Evolutionary conservation across 2,113 vertebrate species (phyloP), one percentile per base, ranked within the genome.

Genomic region (Taurulus bubalis): DNA sequence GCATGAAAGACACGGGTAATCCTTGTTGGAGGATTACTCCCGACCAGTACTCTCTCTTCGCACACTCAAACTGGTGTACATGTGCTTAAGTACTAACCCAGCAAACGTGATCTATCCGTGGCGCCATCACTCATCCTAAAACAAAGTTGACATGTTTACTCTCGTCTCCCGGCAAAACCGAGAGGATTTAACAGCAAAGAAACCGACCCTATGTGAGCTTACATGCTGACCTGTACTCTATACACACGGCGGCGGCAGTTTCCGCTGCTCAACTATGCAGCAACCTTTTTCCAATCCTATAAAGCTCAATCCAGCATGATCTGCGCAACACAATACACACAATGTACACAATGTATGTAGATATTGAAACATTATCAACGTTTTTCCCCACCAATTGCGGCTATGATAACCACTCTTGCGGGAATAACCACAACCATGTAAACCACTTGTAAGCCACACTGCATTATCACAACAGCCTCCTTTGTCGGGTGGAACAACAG

Each of bases 1-100:
- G 68, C 90, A 89, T 85, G 89, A 93, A 82, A 89, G 88, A 92
- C 86, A 80, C 10, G 65, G 78, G 88, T 94, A 94, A 95, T 93
- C 91, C 91, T 75, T 60, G 81, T 56, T 83, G 82, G 81, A 75
- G 90, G 90, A 92, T 92, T 92, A 92, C 83, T 78, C 76, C 49
- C 49, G 15, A 85, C 82, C 81, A 82, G 72, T 76, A 77, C 82
- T 86, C 80, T 60, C 81, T 73, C 80, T 64, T 82, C 49, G 7
- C 79, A 77, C 83, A 87, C 83, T 84, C 75, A 77, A 88, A 91
- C 64, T 90, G 60, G 18, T 24, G 49, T 69, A 83, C 85, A 78
- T 77, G 75, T 69, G 83, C 85, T 91, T 89, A 88, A 91, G 86
- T 51, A 30, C 81, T 79, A 87, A 86, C 87, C 83, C 86, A 84